These are phyloP conservation scores for Phymatocera aterrima DNA, from an alignment of 2,888 invertebrate species.

Conservation along the genomic window DNA sequence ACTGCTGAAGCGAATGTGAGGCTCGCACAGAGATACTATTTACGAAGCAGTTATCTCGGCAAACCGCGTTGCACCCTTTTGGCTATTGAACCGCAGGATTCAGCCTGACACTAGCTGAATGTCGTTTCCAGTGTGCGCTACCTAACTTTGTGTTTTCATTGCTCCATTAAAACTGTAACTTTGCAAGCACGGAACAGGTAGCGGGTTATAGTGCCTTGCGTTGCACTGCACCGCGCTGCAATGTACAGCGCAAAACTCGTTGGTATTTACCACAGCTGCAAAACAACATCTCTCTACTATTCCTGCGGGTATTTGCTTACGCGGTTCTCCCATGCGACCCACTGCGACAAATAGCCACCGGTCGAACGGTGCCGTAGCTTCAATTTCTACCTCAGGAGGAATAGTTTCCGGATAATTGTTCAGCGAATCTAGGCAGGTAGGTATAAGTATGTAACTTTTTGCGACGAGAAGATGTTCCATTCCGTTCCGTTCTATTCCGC, in stretches of 20 bases:
- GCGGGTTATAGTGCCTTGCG: not conserved
- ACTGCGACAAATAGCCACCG: constrained; percentile 36
- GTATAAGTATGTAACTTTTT: not conserved
- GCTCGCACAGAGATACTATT: constrained; percentile 28
- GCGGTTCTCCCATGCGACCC: not conserved
- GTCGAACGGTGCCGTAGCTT: constrained; percentile 1
- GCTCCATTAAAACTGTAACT: constrained; percentile 68
- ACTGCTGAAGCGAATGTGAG: not conserved
- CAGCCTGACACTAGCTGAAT: constrained; percentile 46
- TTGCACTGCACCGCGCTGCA: too few relatives aligned
- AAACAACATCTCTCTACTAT: not conserved
- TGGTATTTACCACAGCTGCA: constrained; percentile 28
- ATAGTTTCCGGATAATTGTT: constrained; percentile 19
- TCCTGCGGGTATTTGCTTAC: constrained; percentile 31
- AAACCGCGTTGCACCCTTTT: constrained; percentile 24
- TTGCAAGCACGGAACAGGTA: constrained; percentile 48
- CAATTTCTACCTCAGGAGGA: not conserved
- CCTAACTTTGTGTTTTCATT: constrained; percentile 59
- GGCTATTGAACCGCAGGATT: constrained; percentile 48
- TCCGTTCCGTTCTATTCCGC: too few relatives aligned
- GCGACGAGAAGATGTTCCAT: not conserved
- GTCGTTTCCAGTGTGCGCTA: constrained; percentile 24
- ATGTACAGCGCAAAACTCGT: constrained; percentile 16
- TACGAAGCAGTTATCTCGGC: constrained; percentile 31
- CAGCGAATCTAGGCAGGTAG: too few relatives aligned